Base-by-base conservation (phyloP, 2,113 vertebrate genomes). In the Nesoenas mayeri region DNA sequence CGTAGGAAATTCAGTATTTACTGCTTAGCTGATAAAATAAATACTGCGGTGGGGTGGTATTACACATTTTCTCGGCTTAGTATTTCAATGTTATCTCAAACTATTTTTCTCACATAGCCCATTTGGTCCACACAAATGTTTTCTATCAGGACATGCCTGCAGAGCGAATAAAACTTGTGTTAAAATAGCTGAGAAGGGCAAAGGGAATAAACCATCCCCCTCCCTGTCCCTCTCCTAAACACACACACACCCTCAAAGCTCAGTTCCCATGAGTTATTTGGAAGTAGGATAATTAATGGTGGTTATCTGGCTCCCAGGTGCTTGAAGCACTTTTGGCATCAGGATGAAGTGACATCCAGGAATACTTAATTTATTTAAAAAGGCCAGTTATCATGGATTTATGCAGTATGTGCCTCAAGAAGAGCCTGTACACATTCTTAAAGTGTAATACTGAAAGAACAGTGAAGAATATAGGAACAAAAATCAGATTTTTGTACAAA, bases 281-380 rank as follows among this genome's bases (percentile, higher is more conserved):
- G 25, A 77, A 73, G 38, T 12, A 10, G 5, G 36, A 40, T 91
- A 61, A 70, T 36, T 89, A 66, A 66, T 36, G 53, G 44, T 48
- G 4, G 21, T 58, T 88, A 69, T 78, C 31, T 62, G 78, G 15
- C 42, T 94, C 84, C 36, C 86, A 93, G 53, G 51, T 58, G 56
- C 84, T 92, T 36, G 40, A 74, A 91, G 65, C 56, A 79, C 32
- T 89, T 95, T 11, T 69, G 53, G 66, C 53, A 92, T 47, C 42
- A 77, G 47, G 58, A 85, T 53, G 62, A 79, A 79, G 44, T 34
- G 81, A 87, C 57, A 94, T 58, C 66, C 40, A 69, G 25, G 62
- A 93, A 81, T 57, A 71, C 42, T 60, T 82, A 24, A 61, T 72
- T 83, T 85, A 74, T 69, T 89, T 29, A 91, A 50, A 94, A 79